Percentiles rank a stretch among this genome's conserved stretches.
These are phyloP conservation scores for Thera britannica DNA, from an alignment of 2,888 invertebrate species.

Conservation along the genomic window DNA sequence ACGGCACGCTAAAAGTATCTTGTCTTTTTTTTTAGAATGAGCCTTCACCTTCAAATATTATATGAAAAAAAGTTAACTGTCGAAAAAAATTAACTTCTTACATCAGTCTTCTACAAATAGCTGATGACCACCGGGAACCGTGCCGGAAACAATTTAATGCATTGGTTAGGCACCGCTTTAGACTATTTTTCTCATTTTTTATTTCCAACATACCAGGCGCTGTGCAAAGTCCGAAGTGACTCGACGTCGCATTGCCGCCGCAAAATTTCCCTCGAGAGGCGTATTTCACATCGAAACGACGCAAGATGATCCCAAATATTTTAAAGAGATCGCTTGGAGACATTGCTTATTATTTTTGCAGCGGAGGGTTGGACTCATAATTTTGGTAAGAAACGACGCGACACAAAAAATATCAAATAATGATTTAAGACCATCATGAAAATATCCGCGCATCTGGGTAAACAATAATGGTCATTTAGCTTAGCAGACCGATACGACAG, in stretches of 20 bases:
- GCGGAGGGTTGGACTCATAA: constrained; percentile 39
- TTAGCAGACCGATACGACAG: too few relatives aligned
- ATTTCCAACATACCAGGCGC: constrained; percentile 23
- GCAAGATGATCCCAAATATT: constrained; percentile 67
- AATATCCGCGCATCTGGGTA: too few relatives aligned
- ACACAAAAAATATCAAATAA: background rate
- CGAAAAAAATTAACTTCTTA: too few relatives aligned
- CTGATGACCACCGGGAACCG: too few relatives aligned
- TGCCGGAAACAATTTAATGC: too few relatives aligned
- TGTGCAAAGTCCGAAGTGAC: constrained; percentile 24
- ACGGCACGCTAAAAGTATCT: too few relatives aligned
- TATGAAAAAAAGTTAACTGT: too few relatives aligned
- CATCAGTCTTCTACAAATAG: too few relatives aligned
- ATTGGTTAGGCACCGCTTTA: background rate
- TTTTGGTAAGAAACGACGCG: background rate
- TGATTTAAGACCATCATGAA: too few relatives aligned
- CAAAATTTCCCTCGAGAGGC: constrained; percentile 78
- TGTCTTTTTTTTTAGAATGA: too few relatives aligned
- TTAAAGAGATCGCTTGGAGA: constrained; percentile 53
- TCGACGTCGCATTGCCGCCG: constrained; percentile 70
- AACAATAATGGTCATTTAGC: too few relatives aligned
- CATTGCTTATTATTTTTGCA: constrained; percentile 52
- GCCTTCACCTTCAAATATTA: too few relatives aligned
- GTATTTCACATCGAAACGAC: constrained; percentile 68
- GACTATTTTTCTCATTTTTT: constrained; percentile 6